Evolutionary conservation across 2,797 vertebrate genomes (phyloP), one percentile per base, ranked within the genome.

Genomic region (Masticophis lateralis): DNA sequence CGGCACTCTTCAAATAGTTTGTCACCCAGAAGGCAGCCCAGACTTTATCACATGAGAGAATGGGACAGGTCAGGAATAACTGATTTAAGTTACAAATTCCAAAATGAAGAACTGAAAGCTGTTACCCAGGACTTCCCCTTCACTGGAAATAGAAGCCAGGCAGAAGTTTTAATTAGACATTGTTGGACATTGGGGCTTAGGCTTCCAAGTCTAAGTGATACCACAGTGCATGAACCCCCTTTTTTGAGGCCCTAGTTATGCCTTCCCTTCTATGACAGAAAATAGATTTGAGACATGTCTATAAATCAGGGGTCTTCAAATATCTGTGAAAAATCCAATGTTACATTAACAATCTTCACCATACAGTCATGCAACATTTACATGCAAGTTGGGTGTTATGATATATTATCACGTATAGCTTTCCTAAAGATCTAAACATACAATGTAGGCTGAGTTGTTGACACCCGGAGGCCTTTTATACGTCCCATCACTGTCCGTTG

Each of bases 391-490:
- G 47, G 51, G 2, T 18, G 8, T 37, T 37, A 20, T 2, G 0
- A 37, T 37, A 37, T 2, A 25, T 59, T 25, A 1, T 53, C 53
- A 59, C 79, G 1, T 83, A 28, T 20, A 92, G 66, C 55, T 32
- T 91, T 94, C 93, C 91, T 94, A 90, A 89, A 95, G 93, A 91
- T 93, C 95, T 92, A 96, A 95, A 97, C 98, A 98, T 96, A 99
- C 99, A 96, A 99, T 98, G 96, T 99, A 99, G 86, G 99, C 99
- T 27, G 99, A 99, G 93, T 99, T 99, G 98, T 99, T 99, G 97
- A 99, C 98, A 53, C 99, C 99, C 0, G 99, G 99, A 92, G 99
- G 99, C 93, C 99, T 98, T 96, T 98, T 99, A 97, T 99, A 99
- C 0, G 99, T 99, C 93, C 98, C 99, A 0, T 98, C 99, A 5